Evolutionary conservation across 2,888 invertebrate species (phyloP).

Genomic region (Pimpla rufipes): DNA sequence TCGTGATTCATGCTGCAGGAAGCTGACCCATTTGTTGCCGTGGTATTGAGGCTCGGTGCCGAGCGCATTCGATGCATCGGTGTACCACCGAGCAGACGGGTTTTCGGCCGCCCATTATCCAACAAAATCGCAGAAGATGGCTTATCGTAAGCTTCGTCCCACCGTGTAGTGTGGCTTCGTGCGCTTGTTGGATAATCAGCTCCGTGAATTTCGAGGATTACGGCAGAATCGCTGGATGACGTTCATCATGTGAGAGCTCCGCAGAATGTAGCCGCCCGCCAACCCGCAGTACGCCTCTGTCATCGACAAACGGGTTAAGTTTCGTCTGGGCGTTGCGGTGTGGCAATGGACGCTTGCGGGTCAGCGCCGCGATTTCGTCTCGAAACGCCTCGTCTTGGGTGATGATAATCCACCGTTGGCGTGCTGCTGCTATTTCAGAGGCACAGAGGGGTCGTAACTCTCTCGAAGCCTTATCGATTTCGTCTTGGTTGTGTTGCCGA

Average conservation of each 20-base stretch:
- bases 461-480: no score
- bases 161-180: slow-evolving; percentile 14
- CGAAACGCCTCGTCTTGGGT: neutral
- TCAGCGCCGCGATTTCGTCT: slow-evolving; percentile 2
- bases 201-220: slow-evolving; percentile 5
- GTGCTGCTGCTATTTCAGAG: slow-evolving; percentile 8
- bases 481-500: neutral
- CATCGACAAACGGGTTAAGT: slow-evolving; percentile 23
- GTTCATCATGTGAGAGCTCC: neutral
- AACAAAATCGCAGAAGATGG: neutral
- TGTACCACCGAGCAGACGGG: neutral
- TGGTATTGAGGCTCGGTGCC: neutral
- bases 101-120: no score
- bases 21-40: slow-evolving; percentile 56
- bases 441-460: neutral
- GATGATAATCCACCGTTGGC: slow-evolving; percentile 12
- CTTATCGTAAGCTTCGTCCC: neutral
- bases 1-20: slow-evolving; percentile 25
- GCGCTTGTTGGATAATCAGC: slow-evolving; percentile 9
- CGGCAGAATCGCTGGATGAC: slow-evolving; percentile 8
- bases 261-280: slow-evolving; percentile 26
- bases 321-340: neutral
- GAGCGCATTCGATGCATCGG: slow-evolving; percentile 15
- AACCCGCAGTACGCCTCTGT: slow-evolving; percentile 6
- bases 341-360: neutral